These are phyloP conservation scores for Diplolepis rosae DNA, from an alignment of 2,888 invertebrate species.

Conservation along the genomic window DNA sequence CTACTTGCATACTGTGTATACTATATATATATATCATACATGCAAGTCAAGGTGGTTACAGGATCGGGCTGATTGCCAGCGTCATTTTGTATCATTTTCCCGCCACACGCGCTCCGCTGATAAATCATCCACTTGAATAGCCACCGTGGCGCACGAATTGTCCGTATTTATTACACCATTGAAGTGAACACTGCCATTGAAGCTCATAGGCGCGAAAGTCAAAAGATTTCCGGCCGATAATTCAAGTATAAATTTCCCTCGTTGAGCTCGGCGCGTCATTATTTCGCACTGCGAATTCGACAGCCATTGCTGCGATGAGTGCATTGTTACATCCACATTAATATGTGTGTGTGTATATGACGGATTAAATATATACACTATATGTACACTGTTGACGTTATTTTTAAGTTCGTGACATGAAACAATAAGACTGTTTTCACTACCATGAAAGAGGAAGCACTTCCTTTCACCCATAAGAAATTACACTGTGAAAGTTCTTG, in stretches of 20 bases:
- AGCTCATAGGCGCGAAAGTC: constrained; percentile 37
- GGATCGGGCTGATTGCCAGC: constrained; percentile 26
- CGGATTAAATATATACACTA: neutral
- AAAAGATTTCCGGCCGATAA: constrained; percentile 59
- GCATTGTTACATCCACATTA: neutral
- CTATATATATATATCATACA: neutral
- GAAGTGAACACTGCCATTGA: constrained; percentile 33
- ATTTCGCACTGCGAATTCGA: constrained; percentile 54
- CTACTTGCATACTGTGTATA: neutral
- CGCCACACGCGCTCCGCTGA: constrained; percentile 65
- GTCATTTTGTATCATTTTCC: constrained; percentile 70
- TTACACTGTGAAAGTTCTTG: too few species aligned
- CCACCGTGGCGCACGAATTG: constrained; percentile 56
- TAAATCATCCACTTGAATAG: constrained; percentile 65
- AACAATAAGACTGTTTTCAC: neutral
- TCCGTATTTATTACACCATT: constrained; percentile 46
- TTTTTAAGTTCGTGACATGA: neutral
- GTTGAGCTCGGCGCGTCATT: constrained; percentile 57
- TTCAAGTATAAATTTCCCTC: constrained; percentile 67
- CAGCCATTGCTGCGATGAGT: neutral
- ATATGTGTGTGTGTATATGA: neutral
- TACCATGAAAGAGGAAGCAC: neutral
- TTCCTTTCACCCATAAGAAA: neutral
- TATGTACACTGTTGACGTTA: neutral
- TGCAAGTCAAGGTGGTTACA: constrained; percentile 21